These are phyloP conservation scores for Brachypterus glaber DNA, from an alignment of 2,888 invertebrate species.

Conservation along the genomic window DNA sequence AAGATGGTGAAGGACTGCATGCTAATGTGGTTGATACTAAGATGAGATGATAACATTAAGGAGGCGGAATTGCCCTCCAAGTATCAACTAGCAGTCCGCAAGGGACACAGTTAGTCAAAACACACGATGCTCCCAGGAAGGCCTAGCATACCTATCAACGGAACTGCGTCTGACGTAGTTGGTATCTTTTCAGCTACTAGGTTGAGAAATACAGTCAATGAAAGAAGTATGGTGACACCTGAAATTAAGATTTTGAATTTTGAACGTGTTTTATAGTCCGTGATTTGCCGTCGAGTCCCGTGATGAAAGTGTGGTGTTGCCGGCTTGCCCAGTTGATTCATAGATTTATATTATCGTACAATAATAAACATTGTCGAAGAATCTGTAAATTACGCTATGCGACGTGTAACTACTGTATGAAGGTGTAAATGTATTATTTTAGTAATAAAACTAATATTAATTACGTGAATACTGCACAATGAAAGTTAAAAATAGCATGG, in stretches of 20 bases:
- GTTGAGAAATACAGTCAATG: conserved; percentile 96
- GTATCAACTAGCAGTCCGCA: conserved; percentile 43
- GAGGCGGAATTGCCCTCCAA: conserved; percentile 38
- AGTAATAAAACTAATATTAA: neutral
- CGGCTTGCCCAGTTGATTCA: neutral
- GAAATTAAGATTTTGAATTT: conserved; percentile 46
- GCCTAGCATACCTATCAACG: conserved; percentile 62
- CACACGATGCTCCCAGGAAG: conserved; percentile 41
- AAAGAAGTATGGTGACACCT: conserved; percentile 95
- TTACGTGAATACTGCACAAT: neutral
- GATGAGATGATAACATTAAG: conserved; percentile 12
- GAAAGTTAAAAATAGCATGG: conserved; percentile 10
- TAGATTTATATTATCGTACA: too few species aligned
- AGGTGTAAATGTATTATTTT: neutral
- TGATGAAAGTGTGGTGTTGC: too few species aligned
- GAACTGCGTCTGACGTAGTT: conserved; percentile 73
- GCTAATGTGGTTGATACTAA: conserved; percentile 18
- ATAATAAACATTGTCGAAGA: too few species aligned
- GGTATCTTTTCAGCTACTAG: conserved; percentile 97
- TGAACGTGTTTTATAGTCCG: conserved; percentile 37
- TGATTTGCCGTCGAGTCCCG: too few species aligned
- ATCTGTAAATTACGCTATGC: too few species aligned
- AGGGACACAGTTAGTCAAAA: conserved; percentile 39
- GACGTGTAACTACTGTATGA: neutral
- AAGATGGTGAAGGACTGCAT: conserved; percentile 21